Evolutionary conservation across 2,113 vertebrate species (phyloP).

Genomic region (Chamaetylas fuelleborni): DNA sequence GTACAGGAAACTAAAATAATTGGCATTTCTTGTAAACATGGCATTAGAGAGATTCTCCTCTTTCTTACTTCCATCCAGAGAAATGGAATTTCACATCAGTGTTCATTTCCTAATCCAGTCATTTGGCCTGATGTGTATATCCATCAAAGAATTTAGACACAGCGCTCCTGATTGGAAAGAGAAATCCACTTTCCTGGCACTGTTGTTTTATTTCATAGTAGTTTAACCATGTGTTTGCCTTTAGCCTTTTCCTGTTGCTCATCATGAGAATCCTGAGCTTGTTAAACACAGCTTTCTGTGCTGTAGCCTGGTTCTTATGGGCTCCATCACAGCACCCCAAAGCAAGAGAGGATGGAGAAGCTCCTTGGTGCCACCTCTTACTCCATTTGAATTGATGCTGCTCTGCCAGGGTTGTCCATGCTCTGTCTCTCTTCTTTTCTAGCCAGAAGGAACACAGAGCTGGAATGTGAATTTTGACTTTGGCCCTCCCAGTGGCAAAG

Average conservation of each 20-base stretch:
- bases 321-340: neutral
- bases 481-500: neutral
- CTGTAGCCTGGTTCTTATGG: neutral
- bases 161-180: neutral
- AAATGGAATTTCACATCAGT: neutral
- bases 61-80: neutral
- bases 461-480: neutral
- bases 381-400: neutral
- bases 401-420: neutral
- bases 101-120: neutral
- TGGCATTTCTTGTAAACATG: neutral
- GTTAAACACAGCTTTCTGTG: neutral
- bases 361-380: neutral
- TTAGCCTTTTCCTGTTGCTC: neutral
- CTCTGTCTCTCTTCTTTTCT: neutral
- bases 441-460: neutral
- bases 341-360: neutral
- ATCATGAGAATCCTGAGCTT: neutral
- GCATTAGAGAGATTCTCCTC: neutral
- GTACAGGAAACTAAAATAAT: slow-evolving; percentile 17
- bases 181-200: neutral
- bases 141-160: slow-evolving; percentile 45
- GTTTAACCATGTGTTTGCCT: neutral
- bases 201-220: slow-evolving; percentile 16
- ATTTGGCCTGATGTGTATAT: neutral